A percentile compares a stretch with the other conserved stretches of the same genome.
phyloP scores from a whole-genome alignment of 2,797 vertebrate species.

The Chelon auratus region DNA sequence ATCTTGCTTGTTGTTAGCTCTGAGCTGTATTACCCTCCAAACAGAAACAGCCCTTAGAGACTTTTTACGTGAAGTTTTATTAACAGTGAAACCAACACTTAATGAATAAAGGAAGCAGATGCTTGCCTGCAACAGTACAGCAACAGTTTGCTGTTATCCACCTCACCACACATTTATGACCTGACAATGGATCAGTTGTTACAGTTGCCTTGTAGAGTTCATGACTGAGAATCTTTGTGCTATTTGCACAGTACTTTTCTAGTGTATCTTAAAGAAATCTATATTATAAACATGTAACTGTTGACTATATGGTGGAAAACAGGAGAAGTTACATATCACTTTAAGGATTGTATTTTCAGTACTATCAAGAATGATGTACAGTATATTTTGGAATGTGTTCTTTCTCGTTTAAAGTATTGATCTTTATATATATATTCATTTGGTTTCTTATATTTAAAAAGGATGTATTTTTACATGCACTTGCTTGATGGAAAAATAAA shows the following conservation, averaged over 20 bases:
- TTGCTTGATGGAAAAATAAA: slow-evolving; percentile 29
- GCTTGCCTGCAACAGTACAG: slow-evolving; percentile 5
- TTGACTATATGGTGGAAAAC: neutral
- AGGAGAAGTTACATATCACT: neutral
- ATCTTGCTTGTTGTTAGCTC: slow-evolving; percentile 17
- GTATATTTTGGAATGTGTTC: slow-evolving; percentile 53
- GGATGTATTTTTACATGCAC: slow-evolving; percentile 47
- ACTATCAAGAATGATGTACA: slow-evolving; percentile 24
- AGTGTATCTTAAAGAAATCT: slow-evolving; percentile 12
- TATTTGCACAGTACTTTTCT: slow-evolving; percentile 23
- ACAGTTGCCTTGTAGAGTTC: slow-evolving; percentile 29
- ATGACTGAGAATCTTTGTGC: slow-evolving; percentile 11
- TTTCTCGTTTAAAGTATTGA: slow-evolving; percentile 33
- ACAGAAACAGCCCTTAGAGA: slow-evolving; percentile 23
- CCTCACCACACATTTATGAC: neutral
- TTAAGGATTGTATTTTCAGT: slow-evolving; percentile 10
- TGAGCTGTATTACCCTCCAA: slow-evolving; percentile 9
- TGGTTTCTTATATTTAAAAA: slow-evolving; percentile 24
- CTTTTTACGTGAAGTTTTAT: slow-evolving; percentile 23
- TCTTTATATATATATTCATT: slow-evolving; percentile 22
- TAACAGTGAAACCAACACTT: neutral
- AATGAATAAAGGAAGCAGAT: slow-evolving; percentile 8
- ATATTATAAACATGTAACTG: slow-evolving; percentile 12
- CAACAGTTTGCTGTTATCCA: neutral
- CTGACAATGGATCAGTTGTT: slow-evolving; percentile 5